Evolutionary conservation across 2,888 invertebrate genomes (phyloP).

Genomic region (Microdon myrmicae): DNA sequence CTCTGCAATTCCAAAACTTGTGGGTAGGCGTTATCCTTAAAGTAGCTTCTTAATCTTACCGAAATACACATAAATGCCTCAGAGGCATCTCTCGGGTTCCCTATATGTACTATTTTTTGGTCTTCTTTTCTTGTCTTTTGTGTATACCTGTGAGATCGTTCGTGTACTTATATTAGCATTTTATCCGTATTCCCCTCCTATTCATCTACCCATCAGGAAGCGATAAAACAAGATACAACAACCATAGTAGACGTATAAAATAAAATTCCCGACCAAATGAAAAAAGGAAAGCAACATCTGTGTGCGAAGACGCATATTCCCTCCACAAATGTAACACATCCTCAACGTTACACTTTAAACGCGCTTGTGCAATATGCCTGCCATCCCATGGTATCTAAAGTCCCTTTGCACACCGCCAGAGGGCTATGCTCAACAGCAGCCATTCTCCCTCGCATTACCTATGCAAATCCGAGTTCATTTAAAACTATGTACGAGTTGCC

Average conservation of each 20-base stretch:
- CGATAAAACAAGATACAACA: conserved; percentile 29
- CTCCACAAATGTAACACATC: conserved; percentile 18
- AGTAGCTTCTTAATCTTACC: too few relatives aligned
- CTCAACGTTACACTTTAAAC: conserved; percentile 10
- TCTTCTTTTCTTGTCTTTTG: too few relatives aligned
- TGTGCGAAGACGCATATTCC: conserved; percentile 23
- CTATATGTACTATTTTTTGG: too few relatives aligned
- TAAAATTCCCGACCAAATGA: background rate
- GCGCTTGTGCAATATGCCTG: conserved; percentile 34
- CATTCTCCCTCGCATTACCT: conserved; percentile 38
- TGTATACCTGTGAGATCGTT: too few relatives aligned
- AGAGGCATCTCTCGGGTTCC: too few relatives aligned
- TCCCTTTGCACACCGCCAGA: conserved; percentile 13
- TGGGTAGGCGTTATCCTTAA: too few relatives aligned
- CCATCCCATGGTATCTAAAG: conserved; percentile 23
- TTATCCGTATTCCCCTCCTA: too few relatives aligned
- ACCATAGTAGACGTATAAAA: conserved; percentile 16
- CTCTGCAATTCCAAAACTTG: too few relatives aligned
- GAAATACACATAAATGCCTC: too few relatives aligned
- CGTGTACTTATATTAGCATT: too few relatives aligned
- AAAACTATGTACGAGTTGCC: conserved; percentile 47
- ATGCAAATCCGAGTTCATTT: conserved; percentile 50
- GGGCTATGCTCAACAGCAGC: conserved; percentile 2
- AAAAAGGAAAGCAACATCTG: conserved; percentile 27
- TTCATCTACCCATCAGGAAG: conserved; percentile 20